phyloP scores from a whole-genome alignment of 2,888 invertebrate species.

The Pasiphila rectangulata region DNA sequence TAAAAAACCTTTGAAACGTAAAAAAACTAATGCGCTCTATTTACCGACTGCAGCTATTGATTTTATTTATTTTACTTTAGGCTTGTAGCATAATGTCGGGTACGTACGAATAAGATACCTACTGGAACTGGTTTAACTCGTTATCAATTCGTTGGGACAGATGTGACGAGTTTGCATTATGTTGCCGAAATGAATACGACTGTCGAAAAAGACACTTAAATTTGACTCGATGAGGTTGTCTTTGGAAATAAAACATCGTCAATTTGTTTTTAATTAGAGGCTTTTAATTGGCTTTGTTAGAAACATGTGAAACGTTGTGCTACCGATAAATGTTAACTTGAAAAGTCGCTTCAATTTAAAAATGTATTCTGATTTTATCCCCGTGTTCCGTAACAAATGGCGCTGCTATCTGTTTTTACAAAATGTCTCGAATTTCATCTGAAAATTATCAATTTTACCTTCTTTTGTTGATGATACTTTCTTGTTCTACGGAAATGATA shows the following conservation, averaged over 20 bases:
- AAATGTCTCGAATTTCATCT: not conserved
- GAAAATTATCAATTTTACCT: not conserved
- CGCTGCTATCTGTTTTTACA: not conserved
- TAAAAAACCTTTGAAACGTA: conserved; percentile 15
- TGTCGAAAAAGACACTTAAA: conserved; percentile 14
- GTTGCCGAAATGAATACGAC: not conserved
- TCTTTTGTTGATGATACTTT: conserved; percentile 7
- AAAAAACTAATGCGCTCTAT: conserved; percentile 7
- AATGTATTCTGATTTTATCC: conserved; percentile 1
- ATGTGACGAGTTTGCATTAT: conserved; percentile 3
- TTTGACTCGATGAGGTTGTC: conserved; percentile 15
- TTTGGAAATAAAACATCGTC: conserved; percentile 10
- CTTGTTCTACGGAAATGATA: not conserved
- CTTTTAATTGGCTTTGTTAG: conserved; percentile 8
- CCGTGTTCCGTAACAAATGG: not conserved
- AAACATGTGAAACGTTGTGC: not conserved
- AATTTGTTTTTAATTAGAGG: conserved; percentile 14
- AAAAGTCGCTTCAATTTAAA: conserved; percentile 3
- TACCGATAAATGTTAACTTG: conserved; percentile 11
- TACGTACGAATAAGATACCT: conserved; percentile 12
- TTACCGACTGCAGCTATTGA: conserved; percentile 5
- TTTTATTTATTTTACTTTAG: conserved; percentile 15
- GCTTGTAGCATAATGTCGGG: conserved; percentile 13
- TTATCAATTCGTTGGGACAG: conserved; percentile 1
- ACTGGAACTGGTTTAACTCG: not conserved